These are phyloP conservation scores for Neoitamus cyanurus DNA, from an alignment of 2,888 invertebrate species.

Conservation along the genomic window DNA sequence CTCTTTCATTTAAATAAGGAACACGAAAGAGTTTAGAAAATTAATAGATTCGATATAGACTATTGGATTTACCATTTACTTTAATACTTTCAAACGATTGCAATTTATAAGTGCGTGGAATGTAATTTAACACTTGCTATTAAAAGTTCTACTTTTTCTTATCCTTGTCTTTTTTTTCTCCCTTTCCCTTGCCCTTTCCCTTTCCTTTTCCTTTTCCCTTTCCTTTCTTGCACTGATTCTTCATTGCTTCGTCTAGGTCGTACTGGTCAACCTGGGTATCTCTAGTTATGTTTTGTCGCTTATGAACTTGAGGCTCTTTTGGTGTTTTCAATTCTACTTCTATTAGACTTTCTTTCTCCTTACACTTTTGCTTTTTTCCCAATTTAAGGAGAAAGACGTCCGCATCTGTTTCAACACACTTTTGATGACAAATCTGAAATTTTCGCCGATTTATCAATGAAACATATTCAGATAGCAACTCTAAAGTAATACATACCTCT, in stretches of 20 bases:
- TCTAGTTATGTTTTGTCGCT: conserved; percentile 73
- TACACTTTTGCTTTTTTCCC: conserved; percentile 79
- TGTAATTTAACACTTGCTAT: too few species aligned
- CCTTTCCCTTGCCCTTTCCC: neutral
- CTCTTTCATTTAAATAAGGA: too few species aligned
- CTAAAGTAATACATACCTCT: conserved; percentile 58
- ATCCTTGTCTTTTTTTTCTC: neutral
- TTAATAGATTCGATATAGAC: too few species aligned
- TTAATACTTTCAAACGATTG: too few species aligned
- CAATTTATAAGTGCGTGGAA: too few species aligned
- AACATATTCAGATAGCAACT: neutral
- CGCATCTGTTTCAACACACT: conserved; percentile 73
- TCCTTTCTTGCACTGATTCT: neutral
- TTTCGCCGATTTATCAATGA: neutral
- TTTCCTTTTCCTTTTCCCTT: conserved; percentile 4
- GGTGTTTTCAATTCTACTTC: conserved; percentile 81
- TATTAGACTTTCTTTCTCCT: conserved; percentile 74
- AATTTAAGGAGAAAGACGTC: conserved; percentile 79
- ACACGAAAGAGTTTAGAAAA: too few species aligned
- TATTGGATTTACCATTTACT: too few species aligned
- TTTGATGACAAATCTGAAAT: conserved; percentile 62
- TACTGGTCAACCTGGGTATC: conserved; percentile 76
- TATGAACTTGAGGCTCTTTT: conserved; percentile 74
- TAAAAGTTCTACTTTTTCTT: neutral
- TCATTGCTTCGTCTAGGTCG: conserved; percentile 55